A percentile compares a stretch with the other conserved stretches of the same genome.
phyloP scores from a whole-genome alignment of 2,113 vertebrate species.

The Cyanoramphus novaezelandiae region DNA sequence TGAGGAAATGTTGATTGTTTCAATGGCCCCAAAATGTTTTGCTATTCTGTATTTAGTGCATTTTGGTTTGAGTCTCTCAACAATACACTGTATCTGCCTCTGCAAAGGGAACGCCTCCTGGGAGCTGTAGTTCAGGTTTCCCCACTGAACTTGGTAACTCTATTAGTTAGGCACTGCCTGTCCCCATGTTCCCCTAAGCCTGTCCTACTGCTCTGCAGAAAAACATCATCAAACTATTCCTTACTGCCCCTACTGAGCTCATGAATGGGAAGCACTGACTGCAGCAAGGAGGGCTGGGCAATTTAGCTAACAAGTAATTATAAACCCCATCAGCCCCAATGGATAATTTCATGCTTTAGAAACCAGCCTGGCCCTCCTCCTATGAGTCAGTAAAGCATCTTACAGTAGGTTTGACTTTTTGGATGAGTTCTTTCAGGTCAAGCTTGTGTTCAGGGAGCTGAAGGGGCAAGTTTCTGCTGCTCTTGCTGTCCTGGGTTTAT shows the following conservation, averaged over 20 bases:
- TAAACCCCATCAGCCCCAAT: background rate
- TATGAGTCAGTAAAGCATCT: background rate
- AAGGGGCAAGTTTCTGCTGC: background rate
- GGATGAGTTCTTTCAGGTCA: background rate
- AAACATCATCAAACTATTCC: background rate
- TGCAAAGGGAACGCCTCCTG: background rate
- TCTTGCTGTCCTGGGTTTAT: background rate
- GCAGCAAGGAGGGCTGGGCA: background rate
- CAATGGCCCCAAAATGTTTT: background rate
- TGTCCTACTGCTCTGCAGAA: background rate
- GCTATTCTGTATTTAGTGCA: background rate
- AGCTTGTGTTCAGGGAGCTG: background rate
- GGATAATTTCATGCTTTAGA: background rate
- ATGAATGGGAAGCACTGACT: background rate
- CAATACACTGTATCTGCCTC: background rate
- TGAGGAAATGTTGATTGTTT: background rate
- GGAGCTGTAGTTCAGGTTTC: constrained; percentile 12
- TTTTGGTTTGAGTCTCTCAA: background rate
- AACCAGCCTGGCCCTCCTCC: background rate
- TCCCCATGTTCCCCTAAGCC: background rate
- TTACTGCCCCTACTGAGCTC: background rate
- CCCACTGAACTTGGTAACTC: background rate
- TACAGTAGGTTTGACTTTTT: background rate
- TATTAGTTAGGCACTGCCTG: background rate
- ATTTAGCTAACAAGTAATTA: background rate